A percentile compares a stretch with the other conserved stretches of the same genome.
phyloP scores from a whole-genome alignment of 2,888 invertebrate species.

The Molanna angustata region DNA sequence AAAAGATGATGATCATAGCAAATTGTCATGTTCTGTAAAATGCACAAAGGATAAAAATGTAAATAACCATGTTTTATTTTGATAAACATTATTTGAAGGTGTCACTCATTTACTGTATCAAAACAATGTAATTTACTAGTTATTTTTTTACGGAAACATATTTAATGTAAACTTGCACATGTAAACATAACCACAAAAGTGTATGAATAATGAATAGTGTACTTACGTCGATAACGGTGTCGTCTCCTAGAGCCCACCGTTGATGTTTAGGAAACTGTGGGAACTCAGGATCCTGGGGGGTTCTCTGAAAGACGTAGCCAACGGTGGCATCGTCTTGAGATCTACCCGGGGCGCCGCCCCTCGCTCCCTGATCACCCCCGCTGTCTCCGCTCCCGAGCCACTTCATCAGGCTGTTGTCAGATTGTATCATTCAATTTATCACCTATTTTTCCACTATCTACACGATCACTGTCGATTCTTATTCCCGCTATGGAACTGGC shows the following conservation, averaged over 20 bases:
- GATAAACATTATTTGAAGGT: no score
- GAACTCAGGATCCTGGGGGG: slow-evolving; percentile 79
- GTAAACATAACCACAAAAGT: slow-evolving; percentile 32
- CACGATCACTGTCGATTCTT: background rate
- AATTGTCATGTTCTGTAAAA: no score
- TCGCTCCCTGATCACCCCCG: slow-evolving; percentile 47
- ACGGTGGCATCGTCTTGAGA: slow-evolving; percentile 90
- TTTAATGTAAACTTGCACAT: no score
- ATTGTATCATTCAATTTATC: slow-evolving; percentile 52
- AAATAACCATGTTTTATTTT: no score
- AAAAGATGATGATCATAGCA: no score
- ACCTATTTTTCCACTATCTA: slow-evolving; percentile 15
- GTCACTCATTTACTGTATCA: no score
- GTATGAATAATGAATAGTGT: background rate
- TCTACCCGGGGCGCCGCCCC: slow-evolving; percentile 62
- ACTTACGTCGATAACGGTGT: slow-evolving; percentile 77
- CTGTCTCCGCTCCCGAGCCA: slow-evolving; percentile 57
- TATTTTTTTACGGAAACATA: no score
- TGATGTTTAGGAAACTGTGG: slow-evolving; percentile 69
- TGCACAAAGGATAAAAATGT: no score
- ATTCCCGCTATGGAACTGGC: background rate
- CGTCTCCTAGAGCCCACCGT: slow-evolving; percentile 88
- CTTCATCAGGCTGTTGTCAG: slow-evolving; percentile 70
- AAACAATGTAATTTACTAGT: no score
- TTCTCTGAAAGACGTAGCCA: slow-evolving; percentile 86